Percentiles rank a stretch among this genome's conserved stretches.
Conservation (phyloP, 2,888 invertebrate genomes). For the Coelinius sp. region DNA sequence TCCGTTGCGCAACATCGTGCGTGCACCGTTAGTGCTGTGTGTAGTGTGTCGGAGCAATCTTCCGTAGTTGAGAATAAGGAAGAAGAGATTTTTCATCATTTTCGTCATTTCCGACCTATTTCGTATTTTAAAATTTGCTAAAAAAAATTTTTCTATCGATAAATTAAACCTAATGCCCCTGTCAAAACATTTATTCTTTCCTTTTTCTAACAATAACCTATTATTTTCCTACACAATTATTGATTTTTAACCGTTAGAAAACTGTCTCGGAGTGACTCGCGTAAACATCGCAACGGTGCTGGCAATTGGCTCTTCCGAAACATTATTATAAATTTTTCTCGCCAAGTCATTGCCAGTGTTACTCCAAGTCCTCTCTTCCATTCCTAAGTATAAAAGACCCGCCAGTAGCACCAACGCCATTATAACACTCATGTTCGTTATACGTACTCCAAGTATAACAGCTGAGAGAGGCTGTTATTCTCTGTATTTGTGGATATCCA, state of each 20-base stretch:
- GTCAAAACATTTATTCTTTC: background rate
- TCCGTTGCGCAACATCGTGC: slow-evolving; percentile 27
- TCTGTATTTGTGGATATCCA: slow-evolving; percentile 17
- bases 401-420: slow-evolving; percentile 2
- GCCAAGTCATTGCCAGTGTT: slow-evolving; percentile 12
- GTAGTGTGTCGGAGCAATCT: slow-evolving; percentile 7
- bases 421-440: slow-evolving; percentile 18
- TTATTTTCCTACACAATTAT: slow-evolving; percentile 1
- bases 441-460: slow-evolving; percentile 10
- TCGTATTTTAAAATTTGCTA: background rate
- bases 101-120: background rate
- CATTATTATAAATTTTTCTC: slow-evolving; percentile 7
- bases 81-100: background rate
- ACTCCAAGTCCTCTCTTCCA: background rate
- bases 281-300: slow-evolving; percentile 2
- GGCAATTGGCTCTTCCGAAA: background rate
- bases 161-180: background rate
- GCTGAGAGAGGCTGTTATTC: background rate
- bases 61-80: slow-evolving; percentile 9
- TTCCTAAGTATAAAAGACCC: background rate
- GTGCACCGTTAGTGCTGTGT: slow-evolving; percentile 17
- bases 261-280: slow-evolving; percentile 9
- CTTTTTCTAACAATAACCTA: background rate
- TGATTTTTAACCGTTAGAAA: slow-evolving; percentile 15
- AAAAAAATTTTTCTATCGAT: background rate